Percentiles rank a stretch among this genome's conserved stretches.
Conservation (phyloP, 1,140 invertebrate species). For the Chrysoperla carnea region DNA sequence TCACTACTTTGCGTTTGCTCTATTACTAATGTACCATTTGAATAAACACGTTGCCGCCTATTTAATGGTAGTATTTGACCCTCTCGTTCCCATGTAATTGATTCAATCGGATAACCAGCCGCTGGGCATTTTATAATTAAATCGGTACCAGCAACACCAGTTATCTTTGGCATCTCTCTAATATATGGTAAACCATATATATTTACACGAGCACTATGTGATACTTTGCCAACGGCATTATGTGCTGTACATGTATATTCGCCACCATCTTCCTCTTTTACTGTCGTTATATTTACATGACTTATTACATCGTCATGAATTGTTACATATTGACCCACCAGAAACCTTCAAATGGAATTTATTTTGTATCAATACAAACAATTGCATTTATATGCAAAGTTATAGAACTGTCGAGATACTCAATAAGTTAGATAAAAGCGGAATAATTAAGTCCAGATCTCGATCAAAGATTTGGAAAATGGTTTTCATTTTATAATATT, state of each 20-base stretch:
- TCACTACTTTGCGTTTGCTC: slow-evolving; percentile 60
- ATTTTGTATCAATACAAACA: slow-evolving; percentile 1
- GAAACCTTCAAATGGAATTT: slow-evolving; percentile 35
- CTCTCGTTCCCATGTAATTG: slow-evolving; percentile 78
- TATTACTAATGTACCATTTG: slow-evolving; percentile 73
- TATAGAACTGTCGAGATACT: neutral
- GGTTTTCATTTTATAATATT: too few species aligned
- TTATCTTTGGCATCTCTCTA: slow-evolving; percentile 77
- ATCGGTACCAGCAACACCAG: slow-evolving; percentile 71
- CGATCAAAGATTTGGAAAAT: too few species aligned
- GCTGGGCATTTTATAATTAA: slow-evolving; percentile 82
- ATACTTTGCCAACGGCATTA: slow-evolving; percentile 57
- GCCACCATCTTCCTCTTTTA: slow-evolving; percentile 79
- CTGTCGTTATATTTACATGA: slow-evolving; percentile 81
- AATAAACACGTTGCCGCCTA: slow-evolving; percentile 68
- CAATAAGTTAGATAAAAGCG: neutral
- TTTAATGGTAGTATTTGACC: slow-evolving; percentile 68
- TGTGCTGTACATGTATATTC: slow-evolving; percentile 75
- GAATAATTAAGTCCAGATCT: too few species aligned
- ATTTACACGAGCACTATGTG: slow-evolving; percentile 72
- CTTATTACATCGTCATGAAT: slow-evolving; percentile 84
- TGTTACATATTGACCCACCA: slow-evolving; percentile 81
- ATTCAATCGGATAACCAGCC: slow-evolving; percentile 78
- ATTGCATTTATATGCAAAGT: neutral
- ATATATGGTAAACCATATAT: slow-evolving; percentile 83